These are phyloP conservation scores for Callospermophilus lateralis DNA, from an alignment of 2,113 vertebrate species.

Conservation along the genomic window DNA sequence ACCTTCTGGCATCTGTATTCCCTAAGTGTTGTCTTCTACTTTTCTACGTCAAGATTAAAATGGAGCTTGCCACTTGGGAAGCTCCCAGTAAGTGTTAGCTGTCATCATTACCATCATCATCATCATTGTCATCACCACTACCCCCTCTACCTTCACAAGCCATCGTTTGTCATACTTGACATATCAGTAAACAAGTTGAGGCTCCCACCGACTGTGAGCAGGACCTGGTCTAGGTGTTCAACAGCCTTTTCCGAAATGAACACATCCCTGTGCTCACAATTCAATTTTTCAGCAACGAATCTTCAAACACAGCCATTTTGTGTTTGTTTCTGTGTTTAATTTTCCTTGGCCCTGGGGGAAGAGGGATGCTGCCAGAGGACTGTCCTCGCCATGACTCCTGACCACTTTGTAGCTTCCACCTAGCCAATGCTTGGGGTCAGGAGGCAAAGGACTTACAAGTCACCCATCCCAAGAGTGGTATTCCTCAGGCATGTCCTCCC, in stretches of 20 bases:
- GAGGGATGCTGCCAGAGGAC: neutral
- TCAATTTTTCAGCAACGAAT: neutral
- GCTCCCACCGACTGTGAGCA: neutral
- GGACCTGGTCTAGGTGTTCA: neutral
- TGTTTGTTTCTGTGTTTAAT: constrained; percentile 16
- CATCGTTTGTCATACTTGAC: neutral
- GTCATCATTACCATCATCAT: no score
- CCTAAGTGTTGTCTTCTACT: neutral
- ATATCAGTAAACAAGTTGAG: neutral
- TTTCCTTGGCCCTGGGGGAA: neutral
- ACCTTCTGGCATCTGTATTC: neutral
- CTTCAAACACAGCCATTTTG: neutral
- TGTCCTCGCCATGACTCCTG: neutral
- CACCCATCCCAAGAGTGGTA: neutral
- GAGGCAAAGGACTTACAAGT: neutral
- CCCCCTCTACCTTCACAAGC: neutral
- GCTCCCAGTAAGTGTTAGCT: neutral
- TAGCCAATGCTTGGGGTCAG: neutral
- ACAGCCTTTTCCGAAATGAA: neutral
- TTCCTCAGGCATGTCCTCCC: neutral
- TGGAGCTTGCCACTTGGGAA: neutral
- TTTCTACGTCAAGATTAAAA: neutral
- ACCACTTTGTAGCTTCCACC: neutral
- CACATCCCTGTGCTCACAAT: neutral
- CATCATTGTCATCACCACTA: neutral